Percentiles rank a stretch among this genome's conserved stretches.
These are phyloP conservation scores for Lymantria dispar DNA, from an alignment of 2,888 invertebrate genomes.

Conservation along the genomic window DNA sequence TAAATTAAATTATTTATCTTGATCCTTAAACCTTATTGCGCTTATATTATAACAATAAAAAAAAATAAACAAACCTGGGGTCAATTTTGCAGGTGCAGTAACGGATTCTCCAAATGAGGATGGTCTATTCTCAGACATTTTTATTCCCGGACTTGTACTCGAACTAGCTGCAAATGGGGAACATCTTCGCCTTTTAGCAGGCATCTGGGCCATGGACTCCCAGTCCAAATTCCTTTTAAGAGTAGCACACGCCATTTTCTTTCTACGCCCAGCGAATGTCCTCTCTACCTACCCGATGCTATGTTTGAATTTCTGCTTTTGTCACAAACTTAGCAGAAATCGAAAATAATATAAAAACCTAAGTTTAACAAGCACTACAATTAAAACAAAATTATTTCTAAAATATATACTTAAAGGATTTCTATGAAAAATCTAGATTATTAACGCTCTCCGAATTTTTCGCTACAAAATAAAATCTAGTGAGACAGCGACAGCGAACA, in stretches of 20 bases:
- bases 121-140: slow-evolving; percentile 82
- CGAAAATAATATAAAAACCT: slow-evolving; percentile 61
- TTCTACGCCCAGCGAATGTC: slow-evolving; percentile 84
- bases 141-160: slow-evolving; percentile 77
- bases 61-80: slow-evolving; percentile 90
- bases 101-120: slow-evolving; percentile 93
- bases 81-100: slow-evolving; percentile 88
- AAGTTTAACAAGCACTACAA: slow-evolving; percentile 50
- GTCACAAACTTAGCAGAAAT: slow-evolving; percentile 51
- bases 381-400: slow-evolving; percentile 47
- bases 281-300: slow-evolving; percentile 55
- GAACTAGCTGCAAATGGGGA: slow-evolving; percentile 89
- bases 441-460: slow-evolving; percentile 51
- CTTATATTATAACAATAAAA: slow-evolving; percentile 12
- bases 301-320: slow-evolving; percentile 48
- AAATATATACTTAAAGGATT: slow-evolving; percentile 57
- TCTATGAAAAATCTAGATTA: slow-evolving; percentile 63
- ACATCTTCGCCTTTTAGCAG: slow-evolving; percentile 95
- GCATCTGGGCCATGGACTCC: slow-evolving; percentile 94
- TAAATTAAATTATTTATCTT: no score
- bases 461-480: slow-evolving; percentile 62
- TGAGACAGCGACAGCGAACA: slow-evolving; percentile 36
- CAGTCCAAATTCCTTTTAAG: slow-evolving; percentile 97
- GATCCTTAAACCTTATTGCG: not conserved
- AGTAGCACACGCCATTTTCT: slow-evolving; percentile 98